Base-by-base conservation (phyloP, 2,888 invertebrate genomes). In the Spodoptera exigua region DNA sequence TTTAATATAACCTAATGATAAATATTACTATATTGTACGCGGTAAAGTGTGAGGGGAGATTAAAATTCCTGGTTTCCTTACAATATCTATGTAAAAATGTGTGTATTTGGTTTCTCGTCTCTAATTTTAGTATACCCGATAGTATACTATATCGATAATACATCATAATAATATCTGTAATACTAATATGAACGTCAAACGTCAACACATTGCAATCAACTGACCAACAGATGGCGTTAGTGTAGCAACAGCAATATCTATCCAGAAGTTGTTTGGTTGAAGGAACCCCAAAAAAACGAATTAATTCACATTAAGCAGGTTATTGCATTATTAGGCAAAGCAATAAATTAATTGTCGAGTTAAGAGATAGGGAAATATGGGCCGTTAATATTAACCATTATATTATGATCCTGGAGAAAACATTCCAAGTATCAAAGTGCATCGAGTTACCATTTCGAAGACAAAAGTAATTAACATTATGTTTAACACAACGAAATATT, bases 291-390 rank as follows among this genome's bases (percentile, higher is more conserved):
- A 56, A 48, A 14, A 13, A 43, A 54, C 44, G 56, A 56, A 62
- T 62, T 58, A 58, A 47, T 53, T 47, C 46, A 16, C 27, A 58
- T 71, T 68, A 41, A 61, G 41, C 54, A 51, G 37, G 55, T 63
- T 60, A 68, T 76, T 70, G 77, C 74, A 62, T 54, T 57, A 68
- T 63, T 60, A 56, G 16, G 46, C 39, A 55, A 53, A 49, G 54
- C 48, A 47, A 61, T 68, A 60, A 71, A 71, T 70, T 70, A 77
- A 67, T 62, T 57, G 40, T 32, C 17, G 41, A 12, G 35, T 34
- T 53, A 43, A 55, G 21, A 40, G 21, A 43, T 41, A 55, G 21
- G 43, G 56, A 14, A 54, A 65, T 70, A 62, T 59, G 36, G 36
- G 41, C 36, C 58, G 54, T 76, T 57, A 49, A 27, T 43, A 37